Conservation (phyloP, 2,888 invertebrate genomes). For the Mythimna ferrago region DNA sequence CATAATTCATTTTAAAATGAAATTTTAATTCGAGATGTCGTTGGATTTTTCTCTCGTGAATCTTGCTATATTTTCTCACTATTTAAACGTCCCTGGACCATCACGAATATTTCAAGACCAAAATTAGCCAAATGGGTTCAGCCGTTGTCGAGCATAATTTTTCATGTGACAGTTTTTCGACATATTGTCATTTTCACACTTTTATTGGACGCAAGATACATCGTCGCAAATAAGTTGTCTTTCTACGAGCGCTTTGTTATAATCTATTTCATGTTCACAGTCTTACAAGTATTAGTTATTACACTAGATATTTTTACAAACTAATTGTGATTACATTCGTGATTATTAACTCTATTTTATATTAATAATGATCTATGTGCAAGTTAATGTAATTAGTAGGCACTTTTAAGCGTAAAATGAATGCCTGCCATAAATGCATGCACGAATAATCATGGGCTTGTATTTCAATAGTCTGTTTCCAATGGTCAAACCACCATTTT, state of each 20-base stretch:
- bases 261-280: slow-evolving; percentile 32
- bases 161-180: no score
- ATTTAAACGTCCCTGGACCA: no score
- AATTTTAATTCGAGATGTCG: no score
- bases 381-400: slow-evolving; percentile 30
- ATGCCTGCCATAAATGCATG: slow-evolving; percentile 41
- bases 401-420: slow-evolving; percentile 43
- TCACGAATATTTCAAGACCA: no score
- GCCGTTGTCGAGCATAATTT: no score
- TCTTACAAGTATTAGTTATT: slow-evolving; percentile 26
- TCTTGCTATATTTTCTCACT: no score
- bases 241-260: neutral
- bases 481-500: no score
- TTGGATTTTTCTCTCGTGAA: no score
- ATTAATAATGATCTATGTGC: slow-evolving; percentile 5
- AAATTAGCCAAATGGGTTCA: no score
- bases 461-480: no score
- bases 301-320: slow-evolving; percentile 2
- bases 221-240: neutral
- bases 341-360: slow-evolving; percentile 19
- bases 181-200: no score
- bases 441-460: neutral
- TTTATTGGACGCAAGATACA: neutral
- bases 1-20: no score
- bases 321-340: slow-evolving; percentile 48